Evolutionary conservation across 2,113 vertebrate species (phyloP).

Genomic region (Orycteropus afer): DNA sequence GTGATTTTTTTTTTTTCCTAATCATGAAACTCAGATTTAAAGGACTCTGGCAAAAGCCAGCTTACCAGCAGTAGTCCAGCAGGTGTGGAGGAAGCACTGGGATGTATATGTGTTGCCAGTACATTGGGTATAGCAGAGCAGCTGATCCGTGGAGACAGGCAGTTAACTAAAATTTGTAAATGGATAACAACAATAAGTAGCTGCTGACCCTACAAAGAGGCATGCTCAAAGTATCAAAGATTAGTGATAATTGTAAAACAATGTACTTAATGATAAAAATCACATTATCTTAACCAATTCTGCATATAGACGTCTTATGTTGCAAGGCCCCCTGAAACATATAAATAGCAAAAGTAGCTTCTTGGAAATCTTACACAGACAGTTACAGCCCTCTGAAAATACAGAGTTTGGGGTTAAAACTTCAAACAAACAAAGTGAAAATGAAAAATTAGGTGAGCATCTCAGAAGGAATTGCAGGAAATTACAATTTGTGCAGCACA

Average conservation of each 20-base stretch:
- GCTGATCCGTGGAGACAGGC: conserved; percentile 97
- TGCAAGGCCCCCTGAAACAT: not conserved
- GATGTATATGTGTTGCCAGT: conserved; percentile 99
- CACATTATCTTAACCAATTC: not conserved
- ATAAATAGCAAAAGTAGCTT: conserved; percentile 47
- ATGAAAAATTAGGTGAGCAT: not conserved
- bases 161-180: conserved; percentile 89
- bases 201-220: not conserved
- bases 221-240: conserved; percentile 15
- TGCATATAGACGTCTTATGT: not conserved
- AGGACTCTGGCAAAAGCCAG: not conserved
- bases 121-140: conserved; percentile 97
- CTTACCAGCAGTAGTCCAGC: conserved; percentile 99
- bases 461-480: conserved; percentile 61
- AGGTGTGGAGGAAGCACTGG: conserved; percentile 97
- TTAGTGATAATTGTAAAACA: not conserved
- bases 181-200: conserved; percentile 70
- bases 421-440: conserved; percentile 39
- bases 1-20: fast-evolving
- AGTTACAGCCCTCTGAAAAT: conserved; percentile 65
- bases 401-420: not conserved
- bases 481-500: conserved; percentile 74
- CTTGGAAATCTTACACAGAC: not conserved
- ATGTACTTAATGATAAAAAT: not conserved
- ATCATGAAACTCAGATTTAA: not conserved